Evolutionary conservation across 2,888 invertebrate species (phyloP), one percentile per base, ranked within the genome.

Genomic region (Fragum fragum): DNA sequence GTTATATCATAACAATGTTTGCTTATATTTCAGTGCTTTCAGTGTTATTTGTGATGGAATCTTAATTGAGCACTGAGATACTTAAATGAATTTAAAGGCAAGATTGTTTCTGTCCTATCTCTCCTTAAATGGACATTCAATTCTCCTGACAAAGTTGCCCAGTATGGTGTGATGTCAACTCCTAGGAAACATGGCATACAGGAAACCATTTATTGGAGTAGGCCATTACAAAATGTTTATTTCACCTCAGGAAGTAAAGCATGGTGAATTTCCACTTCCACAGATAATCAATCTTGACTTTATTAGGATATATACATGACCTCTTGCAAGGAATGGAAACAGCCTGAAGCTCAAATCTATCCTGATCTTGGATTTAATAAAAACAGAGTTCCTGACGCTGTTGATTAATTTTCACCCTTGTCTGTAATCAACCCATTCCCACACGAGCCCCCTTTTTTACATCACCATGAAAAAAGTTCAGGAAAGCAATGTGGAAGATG

Each of bases 151-250:
- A 57, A 6, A 57, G 26, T 26, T 57, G 21, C 32, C 61, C 23
- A 26, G n/a, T 47, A 47, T 57, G n/a, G 47, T 42, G 66, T 66
- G 36, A 66, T 66, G 66, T 42, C 66, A 66, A 39, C 21, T 66
- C 23, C 39, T 23, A 32, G 39, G 36, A 36, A 36, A 36, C 66
- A 66, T 23, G 47, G 39, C 39, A 36, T 66, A 21, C 66, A 66
- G 66, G 66, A 66, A 66, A 66, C 36, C 42, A 42, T 66, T 66
- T 66, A 42, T 42, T 23, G 66, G 23, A 66, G 42, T 42, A 42
- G 42, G 21, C 66, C 66, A 66, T 66, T 66, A 66, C 66, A 66
- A 42, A 42, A 39, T 66, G 66, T 66, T 66, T 66, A 66, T 66
- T 66, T 66, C 66, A 66, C 66, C 66, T 66, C 66, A 26, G 66